Evolutionary conservation across 1,140 invertebrate genomes (phyloP).

Genomic region (Neomicropteryx cornuta): DNA sequence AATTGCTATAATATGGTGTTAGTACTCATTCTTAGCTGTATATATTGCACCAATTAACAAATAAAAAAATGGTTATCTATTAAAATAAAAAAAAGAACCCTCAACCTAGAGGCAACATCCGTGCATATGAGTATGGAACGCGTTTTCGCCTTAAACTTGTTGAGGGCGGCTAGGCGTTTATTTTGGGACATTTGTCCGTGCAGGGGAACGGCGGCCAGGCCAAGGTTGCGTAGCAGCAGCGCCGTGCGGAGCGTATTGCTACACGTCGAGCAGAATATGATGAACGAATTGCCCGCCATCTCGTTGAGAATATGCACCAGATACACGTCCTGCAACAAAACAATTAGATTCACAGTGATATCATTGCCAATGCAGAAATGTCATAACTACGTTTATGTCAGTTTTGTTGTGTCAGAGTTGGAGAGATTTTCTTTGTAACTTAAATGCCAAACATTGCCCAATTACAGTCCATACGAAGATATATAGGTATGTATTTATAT

Average conservation of each 20-base stretch:
- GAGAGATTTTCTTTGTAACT: too few relatives aligned
- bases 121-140: constrained; percentile 88
- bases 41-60: too few relatives aligned
- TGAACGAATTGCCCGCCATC: constrained; percentile 91
- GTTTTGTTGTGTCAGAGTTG: too few relatives aligned
- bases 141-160: constrained; percentile 86
- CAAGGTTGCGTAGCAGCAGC: constrained; percentile 76
- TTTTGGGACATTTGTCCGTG: constrained; percentile 97
- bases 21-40: too few relatives aligned
- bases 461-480: too few relatives aligned
- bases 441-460: too few relatives aligned
- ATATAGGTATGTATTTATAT: too few relatives aligned
- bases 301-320: constrained; percentile 94
- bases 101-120: constrained; percentile 89
- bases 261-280: constrained; percentile 95
- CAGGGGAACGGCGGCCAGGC: constrained; percentile 85
- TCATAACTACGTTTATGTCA: too few relatives aligned
- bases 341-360: neutral
- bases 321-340: constrained; percentile 68
- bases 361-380: too few relatives aligned
- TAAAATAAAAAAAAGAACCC: too few relatives aligned
- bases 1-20: too few relatives aligned
- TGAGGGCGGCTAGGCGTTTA: constrained; percentile 80
- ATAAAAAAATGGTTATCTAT: too few relatives aligned
- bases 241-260: constrained; percentile 83